Conservation (phyloP, 2,113 vertebrate genomes). For the Gopherus flavomarginatus region DNA sequence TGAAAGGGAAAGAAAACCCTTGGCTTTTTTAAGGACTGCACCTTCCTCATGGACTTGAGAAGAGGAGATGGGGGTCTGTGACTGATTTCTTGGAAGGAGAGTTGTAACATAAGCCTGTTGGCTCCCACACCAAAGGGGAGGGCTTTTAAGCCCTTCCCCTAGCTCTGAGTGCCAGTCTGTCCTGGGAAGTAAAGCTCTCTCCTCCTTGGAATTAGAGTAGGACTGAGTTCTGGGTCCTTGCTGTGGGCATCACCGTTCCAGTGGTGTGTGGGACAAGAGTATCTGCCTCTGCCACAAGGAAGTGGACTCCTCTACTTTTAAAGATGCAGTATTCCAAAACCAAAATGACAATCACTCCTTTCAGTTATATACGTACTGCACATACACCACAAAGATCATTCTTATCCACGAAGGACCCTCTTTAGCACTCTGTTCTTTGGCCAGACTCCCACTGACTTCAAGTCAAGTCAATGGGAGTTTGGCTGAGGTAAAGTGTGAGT, state of each 20-base stretch:
- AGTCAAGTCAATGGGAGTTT: neutral
- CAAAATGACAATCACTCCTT: neutral
- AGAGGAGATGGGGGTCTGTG: neutral
- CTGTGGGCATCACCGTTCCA: neutral
- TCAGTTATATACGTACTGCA: neutral
- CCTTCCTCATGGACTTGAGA: neutral
- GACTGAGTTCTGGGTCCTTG: neutral
- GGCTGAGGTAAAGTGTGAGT: neutral
- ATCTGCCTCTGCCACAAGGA: neutral
- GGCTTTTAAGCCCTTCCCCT: neutral
- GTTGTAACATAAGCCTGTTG: neutral
- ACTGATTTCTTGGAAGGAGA: neutral
- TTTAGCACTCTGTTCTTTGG: neutral
- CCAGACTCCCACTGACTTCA: neutral
- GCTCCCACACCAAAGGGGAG: neutral
- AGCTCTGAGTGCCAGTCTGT: neutral
- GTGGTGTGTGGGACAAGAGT: neutral
- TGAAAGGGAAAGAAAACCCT: rapidly evolving
- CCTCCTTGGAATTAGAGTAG: neutral
- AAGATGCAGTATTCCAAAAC: neutral
- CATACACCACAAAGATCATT: neutral
- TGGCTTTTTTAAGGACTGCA: too few relatives aligned
- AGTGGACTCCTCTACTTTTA: neutral
- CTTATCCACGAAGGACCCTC: neutral
- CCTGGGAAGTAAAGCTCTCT: neutral